Percentiles rank a stretch among this genome's conserved stretches.
phyloP scores from a whole-genome alignment of 2,113 vertebrate genomes.

The Misgurnus mizolepis region DNA sequence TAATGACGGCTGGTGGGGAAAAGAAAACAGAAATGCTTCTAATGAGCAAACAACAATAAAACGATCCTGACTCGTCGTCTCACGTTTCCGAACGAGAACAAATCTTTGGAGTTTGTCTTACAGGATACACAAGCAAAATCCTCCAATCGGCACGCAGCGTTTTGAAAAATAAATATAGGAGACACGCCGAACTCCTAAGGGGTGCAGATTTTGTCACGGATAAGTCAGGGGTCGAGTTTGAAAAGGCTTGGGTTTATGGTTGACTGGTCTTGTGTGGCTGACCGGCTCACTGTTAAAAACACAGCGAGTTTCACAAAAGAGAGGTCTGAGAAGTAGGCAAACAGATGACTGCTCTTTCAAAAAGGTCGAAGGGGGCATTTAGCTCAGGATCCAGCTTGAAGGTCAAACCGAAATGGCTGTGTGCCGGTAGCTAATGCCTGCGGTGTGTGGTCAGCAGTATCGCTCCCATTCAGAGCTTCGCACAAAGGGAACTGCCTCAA shows the following conservation, averaged over 20 bases:
- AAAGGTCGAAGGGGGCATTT: slow-evolving; percentile 36
- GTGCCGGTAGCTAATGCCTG: slow-evolving; percentile 65
- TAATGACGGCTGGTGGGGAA: slow-evolving; percentile 6
- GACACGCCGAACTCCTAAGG: slow-evolving; percentile 22
- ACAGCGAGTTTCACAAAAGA: slow-evolving; percentile 24
- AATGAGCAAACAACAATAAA: slow-evolving; percentile 15
- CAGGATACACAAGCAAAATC: slow-evolving; percentile 29
- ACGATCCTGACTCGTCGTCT: slow-evolving; percentile 18
- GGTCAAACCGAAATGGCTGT: slow-evolving; percentile 71
- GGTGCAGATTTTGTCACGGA: slow-evolving; percentile 30
- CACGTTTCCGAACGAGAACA: slow-evolving; percentile 28
- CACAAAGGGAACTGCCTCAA: slow-evolving; percentile 65
- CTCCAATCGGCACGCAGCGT: slow-evolving; percentile 17
- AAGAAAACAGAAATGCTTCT: not conserved
- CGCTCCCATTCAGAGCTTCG: slow-evolving; percentile 53
- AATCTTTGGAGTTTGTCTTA: slow-evolving; percentile 31
- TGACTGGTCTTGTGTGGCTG: slow-evolving; percentile 32
- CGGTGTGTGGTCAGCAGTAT: slow-evolving; percentile 73
- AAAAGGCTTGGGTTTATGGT: slow-evolving; percentile 20
- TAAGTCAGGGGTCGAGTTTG: slow-evolving; percentile 23
- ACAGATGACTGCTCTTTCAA: slow-evolving; percentile 46
- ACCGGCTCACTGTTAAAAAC: slow-evolving; percentile 35
- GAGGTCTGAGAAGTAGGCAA: slow-evolving; percentile 52
- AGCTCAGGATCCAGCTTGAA: slow-evolving; percentile 64
- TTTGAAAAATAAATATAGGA: slow-evolving; percentile 29